Percentiles rank a stretch among this genome's conserved stretches.
Evolutionary conservation across 1,140 invertebrate species (phyloP).

Genomic region (Eriocheir sinensis): DNA sequence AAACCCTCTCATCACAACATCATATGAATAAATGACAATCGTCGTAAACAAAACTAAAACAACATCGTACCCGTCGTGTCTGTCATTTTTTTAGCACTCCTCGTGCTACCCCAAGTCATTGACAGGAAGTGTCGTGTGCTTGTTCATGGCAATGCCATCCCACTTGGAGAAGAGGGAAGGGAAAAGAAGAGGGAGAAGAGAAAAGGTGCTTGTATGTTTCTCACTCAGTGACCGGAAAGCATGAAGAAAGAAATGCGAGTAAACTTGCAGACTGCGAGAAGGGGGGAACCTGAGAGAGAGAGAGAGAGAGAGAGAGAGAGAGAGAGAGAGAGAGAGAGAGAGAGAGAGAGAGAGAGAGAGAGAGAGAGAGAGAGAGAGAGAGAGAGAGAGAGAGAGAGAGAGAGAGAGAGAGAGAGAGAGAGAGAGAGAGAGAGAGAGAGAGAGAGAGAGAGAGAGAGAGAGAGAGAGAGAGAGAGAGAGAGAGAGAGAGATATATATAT

Average conservation of each 20-base stretch:
- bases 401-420: constrained; percentile 9
- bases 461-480: too few relatives aligned
- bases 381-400: constrained; percentile 41
- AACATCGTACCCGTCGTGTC: too few relatives aligned
- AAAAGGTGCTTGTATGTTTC: not conserved
- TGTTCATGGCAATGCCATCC: not conserved
- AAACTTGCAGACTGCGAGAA: not conserved
- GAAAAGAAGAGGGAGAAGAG: not conserved
- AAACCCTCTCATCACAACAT: too few relatives aligned
- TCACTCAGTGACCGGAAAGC: not conserved
- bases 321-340: constrained; percentile 27
- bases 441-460: not conserved
- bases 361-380: not conserved
- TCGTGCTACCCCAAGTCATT: too few relatives aligned
- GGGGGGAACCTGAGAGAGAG: not conserved
- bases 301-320: not conserved
- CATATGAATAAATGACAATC: too few relatives aligned
- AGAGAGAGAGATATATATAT: too few relatives aligned
- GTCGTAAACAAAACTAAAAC: too few relatives aligned
- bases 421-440: not conserved
- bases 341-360: constrained; percentile 49
- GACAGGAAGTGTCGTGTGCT: not conserved
- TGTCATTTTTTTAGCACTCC: too few relatives aligned
- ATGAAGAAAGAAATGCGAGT: not conserved
- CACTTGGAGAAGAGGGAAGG: not conserved